phyloP scores from a whole-genome alignment of 1,140 invertebrate genomes.

The Diuraphis noxia region DNA sequence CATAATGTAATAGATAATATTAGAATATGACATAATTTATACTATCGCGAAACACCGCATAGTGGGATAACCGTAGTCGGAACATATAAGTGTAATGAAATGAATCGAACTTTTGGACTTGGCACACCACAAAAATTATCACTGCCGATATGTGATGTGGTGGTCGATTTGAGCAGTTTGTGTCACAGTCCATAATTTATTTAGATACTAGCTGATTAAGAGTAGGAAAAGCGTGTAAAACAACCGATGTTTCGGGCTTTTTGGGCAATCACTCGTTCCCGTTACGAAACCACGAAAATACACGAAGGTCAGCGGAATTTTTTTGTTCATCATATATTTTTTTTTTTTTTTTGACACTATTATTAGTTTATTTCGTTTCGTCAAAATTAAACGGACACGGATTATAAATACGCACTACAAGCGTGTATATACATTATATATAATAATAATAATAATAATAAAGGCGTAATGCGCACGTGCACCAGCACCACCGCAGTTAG shows the following conservation, averaged over 20 bases:
- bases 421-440: background rate
- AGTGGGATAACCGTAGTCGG: background rate
- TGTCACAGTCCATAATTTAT: no score
- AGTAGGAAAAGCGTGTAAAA: background rate
- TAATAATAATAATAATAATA: background rate
- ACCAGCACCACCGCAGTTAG: background rate
- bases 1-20: no score
- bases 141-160: background rate
- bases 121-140: background rate
- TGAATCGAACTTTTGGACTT: background rate
- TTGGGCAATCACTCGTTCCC: background rate
- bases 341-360: background rate
- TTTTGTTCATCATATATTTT: background rate
- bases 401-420: background rate
- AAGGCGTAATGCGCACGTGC: background rate
- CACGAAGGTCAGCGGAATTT: background rate
- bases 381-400: slow-evolving; percentile 32
- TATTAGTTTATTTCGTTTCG: background rate
- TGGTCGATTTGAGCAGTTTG: background rate
- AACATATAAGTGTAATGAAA: background rate
- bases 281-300: slow-evolving; percentile 39
- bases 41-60: background rate
- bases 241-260: no score
- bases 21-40: background rate
- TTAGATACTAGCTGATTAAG: background rate